These are phyloP conservation scores for Aspidoscelis tigris DNA, from an alignment of 2,113 vertebrate species.

Conservation along the genomic window DNA sequence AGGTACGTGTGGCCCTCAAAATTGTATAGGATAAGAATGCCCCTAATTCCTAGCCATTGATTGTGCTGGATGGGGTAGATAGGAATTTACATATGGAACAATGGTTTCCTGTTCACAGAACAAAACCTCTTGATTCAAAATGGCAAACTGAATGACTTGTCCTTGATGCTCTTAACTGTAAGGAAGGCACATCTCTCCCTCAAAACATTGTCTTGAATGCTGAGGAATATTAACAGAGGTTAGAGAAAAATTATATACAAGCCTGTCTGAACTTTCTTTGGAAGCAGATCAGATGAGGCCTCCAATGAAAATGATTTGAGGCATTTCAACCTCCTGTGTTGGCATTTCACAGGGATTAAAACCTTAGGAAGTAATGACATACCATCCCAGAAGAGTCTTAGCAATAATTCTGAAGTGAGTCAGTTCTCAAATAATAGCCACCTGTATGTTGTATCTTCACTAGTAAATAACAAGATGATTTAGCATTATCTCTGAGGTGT, in stretches of 20 bases:
- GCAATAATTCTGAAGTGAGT: slow-evolving; percentile 59
- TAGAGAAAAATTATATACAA: not conserved
- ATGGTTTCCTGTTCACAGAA: not conserved
- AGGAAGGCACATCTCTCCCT: not conserved
- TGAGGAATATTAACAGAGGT: slow-evolving; percentile 19
- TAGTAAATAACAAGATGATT: not conserved
- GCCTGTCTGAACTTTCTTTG: slow-evolving; percentile 19
- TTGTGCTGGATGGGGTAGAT: not conserved
- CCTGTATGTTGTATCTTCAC: not conserved
- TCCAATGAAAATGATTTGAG: slow-evolving; percentile 31
- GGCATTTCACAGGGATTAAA: not conserved
- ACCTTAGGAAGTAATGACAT: slow-evolving; percentile 20
- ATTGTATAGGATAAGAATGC: not conserved
- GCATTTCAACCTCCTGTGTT: fast-evolving
- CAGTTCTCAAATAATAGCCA: slow-evolving; percentile 25
- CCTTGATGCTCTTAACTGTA: not conserved
- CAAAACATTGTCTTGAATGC: not conserved
- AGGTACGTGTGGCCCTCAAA: not conserved
- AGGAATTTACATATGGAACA: not conserved
- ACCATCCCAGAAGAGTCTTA: slow-evolving; percentile 41
- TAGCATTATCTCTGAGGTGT: not conserved
- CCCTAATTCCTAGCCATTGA: not conserved
- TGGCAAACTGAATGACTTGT: not conserved
- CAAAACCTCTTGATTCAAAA: not conserved
- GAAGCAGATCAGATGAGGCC: not conserved